Evolutionary conservation across 2,797 vertebrate species (phyloP).

Genomic region (Champsocephalus esox): DNA sequence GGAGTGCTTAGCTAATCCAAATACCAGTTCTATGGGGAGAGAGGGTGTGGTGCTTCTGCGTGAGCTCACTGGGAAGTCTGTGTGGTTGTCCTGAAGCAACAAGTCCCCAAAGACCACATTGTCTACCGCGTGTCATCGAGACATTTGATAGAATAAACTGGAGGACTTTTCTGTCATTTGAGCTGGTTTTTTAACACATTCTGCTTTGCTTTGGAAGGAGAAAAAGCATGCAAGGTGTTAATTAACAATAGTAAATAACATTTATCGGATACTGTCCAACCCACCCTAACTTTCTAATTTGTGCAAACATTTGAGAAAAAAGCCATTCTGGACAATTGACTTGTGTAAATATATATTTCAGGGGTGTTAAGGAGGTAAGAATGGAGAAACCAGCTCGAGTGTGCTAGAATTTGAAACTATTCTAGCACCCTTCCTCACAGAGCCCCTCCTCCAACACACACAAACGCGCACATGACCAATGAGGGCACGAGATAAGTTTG

Average conservation of each 20-base stretch:
- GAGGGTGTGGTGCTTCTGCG: slow-evolving; percentile 60
- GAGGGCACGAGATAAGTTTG: no score
- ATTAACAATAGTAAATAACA: slow-evolving; percentile 10
- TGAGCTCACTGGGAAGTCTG: slow-evolving; percentile 42
- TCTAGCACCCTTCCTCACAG: no score
- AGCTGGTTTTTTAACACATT: slow-evolving; percentile 14
- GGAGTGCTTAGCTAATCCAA: slow-evolving; percentile 59
- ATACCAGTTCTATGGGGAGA: slow-evolving; percentile 71
- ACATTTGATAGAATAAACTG: slow-evolving; percentile 1
- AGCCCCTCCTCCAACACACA: no score
- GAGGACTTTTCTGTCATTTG: slow-evolving; percentile 8
- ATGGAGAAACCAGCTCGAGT: no score
- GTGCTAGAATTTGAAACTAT: no score
- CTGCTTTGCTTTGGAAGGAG: neutral
- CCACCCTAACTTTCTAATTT: slow-evolving; percentile 13
- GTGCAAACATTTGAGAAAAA: no score
- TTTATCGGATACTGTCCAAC: slow-evolving; percentile 18
- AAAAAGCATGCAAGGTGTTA: neutral
- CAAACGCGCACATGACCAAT: no score
- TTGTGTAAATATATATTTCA: no score
- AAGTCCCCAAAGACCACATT: slow-evolving; percentile 45
- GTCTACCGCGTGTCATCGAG: slow-evolving; percentile 20
- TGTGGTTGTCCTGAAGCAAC: slow-evolving; percentile 42
- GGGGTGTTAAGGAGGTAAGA: no score
- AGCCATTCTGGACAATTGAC: no score